Evolutionary conservation across 2,113 vertebrate genomes (phyloP).

Genomic region (Sminthopsis crassicaudata): DNA sequence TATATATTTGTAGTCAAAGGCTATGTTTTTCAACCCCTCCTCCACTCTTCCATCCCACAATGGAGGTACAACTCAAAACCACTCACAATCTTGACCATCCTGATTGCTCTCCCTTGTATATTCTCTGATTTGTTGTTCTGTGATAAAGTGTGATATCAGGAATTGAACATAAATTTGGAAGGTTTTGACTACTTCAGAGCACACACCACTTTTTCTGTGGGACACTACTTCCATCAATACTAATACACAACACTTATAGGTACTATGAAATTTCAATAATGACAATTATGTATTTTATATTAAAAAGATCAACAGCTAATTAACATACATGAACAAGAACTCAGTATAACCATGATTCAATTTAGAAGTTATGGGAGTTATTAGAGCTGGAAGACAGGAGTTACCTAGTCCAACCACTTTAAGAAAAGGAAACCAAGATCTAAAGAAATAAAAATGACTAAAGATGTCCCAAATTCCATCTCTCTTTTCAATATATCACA

Average conservation of each 20-base stretch:
- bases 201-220: not conserved
- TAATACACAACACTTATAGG: too few species aligned
- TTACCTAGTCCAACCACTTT: not conserved
- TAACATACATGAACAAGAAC: constrained; percentile 13
- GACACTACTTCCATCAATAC: not conserved
- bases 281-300: not conserved
- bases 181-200: not conserved
- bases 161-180: not conserved
- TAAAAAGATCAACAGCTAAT: not conserved
- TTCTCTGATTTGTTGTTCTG: not conserved
- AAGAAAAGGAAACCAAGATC: not conserved
- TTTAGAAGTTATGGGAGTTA: constrained; percentile 19
- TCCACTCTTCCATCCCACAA: too few species aligned
- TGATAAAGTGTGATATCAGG: not conserved
- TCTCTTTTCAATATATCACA: not conserved
- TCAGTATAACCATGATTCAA: not conserved
- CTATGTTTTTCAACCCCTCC: not conserved
- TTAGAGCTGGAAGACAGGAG: not conserved
- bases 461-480: not conserved
- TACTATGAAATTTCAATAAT: too few species aligned
- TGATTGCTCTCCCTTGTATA: too few species aligned
- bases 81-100: too few species aligned
- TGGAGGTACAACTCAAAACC: not conserved
- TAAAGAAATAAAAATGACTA: not conserved
- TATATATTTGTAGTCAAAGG: not conserved